phyloP scores from a whole-genome alignment of 30 jellyfish, hydroid and myxozoan species.

The Cassiopea xamachana region DNA sequence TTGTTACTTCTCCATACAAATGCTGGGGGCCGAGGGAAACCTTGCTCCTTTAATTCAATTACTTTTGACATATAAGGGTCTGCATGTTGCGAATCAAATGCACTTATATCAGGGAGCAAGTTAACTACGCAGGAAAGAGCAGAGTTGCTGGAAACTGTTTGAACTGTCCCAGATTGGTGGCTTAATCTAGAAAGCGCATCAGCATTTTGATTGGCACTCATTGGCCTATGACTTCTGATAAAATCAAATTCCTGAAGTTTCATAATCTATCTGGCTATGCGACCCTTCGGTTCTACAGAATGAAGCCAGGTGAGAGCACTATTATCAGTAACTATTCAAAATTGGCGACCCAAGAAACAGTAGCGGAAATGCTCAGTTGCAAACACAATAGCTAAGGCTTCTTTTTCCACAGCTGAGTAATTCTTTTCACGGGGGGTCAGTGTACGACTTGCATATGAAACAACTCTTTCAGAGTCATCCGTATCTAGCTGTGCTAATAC shows the following conservation, averaged over 20 bases:
- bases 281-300: conserved; percentile 58
- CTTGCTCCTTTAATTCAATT: conserved; percentile 4
- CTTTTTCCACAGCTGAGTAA: background rate
- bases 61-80: background rate
- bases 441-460: background rate
- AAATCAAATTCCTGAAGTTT: conserved; percentile 38
- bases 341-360: conserved; percentile 37
- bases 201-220: conserved; percentile 40
- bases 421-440: background rate
- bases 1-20: conserved; percentile 4
- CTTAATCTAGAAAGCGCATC: conserved; percentile 53
- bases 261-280: conserved; percentile 61
- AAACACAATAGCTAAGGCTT: background rate
- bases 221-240: conserved; percentile 21
- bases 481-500: background rate
- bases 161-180: background rate
- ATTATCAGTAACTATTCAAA: conserved; percentile 38
- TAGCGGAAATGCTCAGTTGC: conserved; percentile 27
- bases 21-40: conserved; percentile 4
- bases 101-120: background rate
- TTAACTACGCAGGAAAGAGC: background rate
- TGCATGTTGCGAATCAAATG: background rate
- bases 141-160: background rate
- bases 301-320: conserved; percentile 53
- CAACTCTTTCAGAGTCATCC: background rate